Base-by-base conservation (phyloP, 1,140 invertebrate species). In the Panulirus ornatus region DNA sequence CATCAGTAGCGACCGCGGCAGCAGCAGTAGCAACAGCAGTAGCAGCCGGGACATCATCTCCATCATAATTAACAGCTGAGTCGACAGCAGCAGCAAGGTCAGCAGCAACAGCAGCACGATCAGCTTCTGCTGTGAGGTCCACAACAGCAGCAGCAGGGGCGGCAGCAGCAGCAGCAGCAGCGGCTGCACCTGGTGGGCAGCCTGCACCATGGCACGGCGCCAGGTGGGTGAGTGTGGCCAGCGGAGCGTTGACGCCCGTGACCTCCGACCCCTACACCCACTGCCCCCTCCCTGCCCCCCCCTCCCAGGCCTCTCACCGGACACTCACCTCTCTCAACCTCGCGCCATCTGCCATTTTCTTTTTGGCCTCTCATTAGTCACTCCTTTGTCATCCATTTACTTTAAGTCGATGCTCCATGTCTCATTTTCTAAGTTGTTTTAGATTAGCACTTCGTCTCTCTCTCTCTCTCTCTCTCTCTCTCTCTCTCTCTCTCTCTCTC, bases 211-310 rank as follows among this genome's bases (percentile, higher is more conserved):
- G 75, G 75, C 75, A 78, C 44, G 40, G 75, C 27, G 75, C 75
- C 75, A 78, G 75, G 75, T 78, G 75, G 75, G 75, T 44, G 75
- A 78, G 40, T 47, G 75, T 78, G n/a, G 36, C 40, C 40, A 78
- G 22, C 27, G 75, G 75, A 44, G 75, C 75, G 40, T 78, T 78
- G 75, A 47, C 22, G 75, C 75, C 75, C n/a, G 36, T 78, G 40
- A 78, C 75, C 75, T 78, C 6, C 36, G 75, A 78, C 40, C 75
- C n/a, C 58, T 8, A 22, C 54, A 66, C n/a, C n/a, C 14, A 47
- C 58, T 1, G 6, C n/a, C n/a, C 14, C 58, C n/a, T n/a, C n/a
- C n/a, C n/a, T n/a, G n/a, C 27, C n/a, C n/a, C 27, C 27, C 22
- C 58, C 58, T 0, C n/a, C 58, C 0, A 66, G 19, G 19, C 19